These are phyloP conservation scores for Cyprinodon variegatus DNA, from an alignment of 2,113 vertebrate species.

Conservation along the genomic window DNA sequence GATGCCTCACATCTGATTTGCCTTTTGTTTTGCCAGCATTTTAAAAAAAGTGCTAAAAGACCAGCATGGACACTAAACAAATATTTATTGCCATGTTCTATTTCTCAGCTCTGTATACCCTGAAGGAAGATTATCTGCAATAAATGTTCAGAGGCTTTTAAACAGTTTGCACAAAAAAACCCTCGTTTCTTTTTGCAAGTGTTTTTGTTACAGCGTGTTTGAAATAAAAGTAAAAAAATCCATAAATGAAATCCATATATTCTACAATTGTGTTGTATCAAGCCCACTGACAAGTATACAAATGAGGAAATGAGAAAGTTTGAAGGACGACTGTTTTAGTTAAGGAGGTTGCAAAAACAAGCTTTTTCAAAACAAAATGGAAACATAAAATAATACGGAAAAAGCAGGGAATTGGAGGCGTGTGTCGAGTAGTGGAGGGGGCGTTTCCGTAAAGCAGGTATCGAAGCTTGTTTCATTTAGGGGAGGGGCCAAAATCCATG, in stretches of 20 bases:
- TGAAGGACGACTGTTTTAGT: no score
- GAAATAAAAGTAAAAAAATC: neutral
- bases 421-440: no score
- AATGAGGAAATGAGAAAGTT: no score
- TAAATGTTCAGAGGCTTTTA: neutral
- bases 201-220: neutral
- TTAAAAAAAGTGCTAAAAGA: neutral
- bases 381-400: no score
- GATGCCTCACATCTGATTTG: slow-evolving; percentile 3
- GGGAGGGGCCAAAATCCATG: no score
- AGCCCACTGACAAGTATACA: no score
- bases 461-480: no score
- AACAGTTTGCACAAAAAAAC: neutral
- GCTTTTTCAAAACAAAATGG: no score
- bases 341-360: no score
- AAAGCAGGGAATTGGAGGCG: no score
- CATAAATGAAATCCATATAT: neutral
- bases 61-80: neutral
- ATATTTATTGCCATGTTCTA: neutral
- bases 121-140: neutral
- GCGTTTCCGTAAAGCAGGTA: no score
- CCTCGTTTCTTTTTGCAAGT: neutral
- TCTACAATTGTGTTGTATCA: no score
- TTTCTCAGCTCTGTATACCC: neutral
- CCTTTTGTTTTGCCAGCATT: neutral